These are phyloP conservation scores for Galemys pyrenaicus DNA, from an alignment of 2,113 vertebrate genomes.

Conservation along the genomic window DNA sequence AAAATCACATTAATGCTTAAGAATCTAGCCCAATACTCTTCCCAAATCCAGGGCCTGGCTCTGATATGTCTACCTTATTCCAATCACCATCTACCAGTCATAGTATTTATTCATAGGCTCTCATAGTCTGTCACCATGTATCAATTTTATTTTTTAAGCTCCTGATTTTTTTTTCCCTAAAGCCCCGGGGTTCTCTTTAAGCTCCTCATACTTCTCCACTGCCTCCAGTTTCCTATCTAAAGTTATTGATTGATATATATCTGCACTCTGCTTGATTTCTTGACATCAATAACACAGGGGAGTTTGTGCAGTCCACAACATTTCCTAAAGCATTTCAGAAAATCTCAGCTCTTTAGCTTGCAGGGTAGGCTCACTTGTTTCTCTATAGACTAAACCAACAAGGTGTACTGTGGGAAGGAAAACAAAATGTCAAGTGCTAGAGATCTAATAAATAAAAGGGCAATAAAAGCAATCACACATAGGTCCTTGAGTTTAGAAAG, in stretches of 20 bases:
- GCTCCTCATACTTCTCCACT: conserved; percentile 49
- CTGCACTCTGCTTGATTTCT: conserved; percentile 67
- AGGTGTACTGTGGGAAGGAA: conserved; percentile 58
- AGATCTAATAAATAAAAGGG: conserved; percentile 56
- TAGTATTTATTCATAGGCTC: background rate
- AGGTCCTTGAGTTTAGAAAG: conserved; percentile 52
- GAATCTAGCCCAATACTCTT: background rate
- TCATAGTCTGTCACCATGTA: conserved; percentile 10
- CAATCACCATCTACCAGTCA: background rate
- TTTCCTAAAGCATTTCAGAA: conserved; percentile 73
- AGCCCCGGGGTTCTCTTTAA: conserved; percentile 56
- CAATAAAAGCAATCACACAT: conserved; percentile 42
- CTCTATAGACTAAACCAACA: conserved; percentile 54
- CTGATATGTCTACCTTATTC: background rate
- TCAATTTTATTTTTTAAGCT: conserved; percentile 66
- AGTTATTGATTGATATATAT: conserved; percentile 45
- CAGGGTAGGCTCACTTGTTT: conserved; percentile 51
- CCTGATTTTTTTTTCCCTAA: conserved; percentile 58
- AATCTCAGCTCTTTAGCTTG: conserved; percentile 61
- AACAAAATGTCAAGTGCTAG: conserved; percentile 61
- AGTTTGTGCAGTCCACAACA: conserved; percentile 49
- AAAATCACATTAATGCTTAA: conserved; percentile 33
- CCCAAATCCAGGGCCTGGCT: background rate
- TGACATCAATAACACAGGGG: conserved; percentile 65
- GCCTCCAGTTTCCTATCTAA: conserved; percentile 50